Evolutionary conservation across 2,797 vertebrate species (phyloP).

Genomic region (Lycodopsis pacificus): DNA sequence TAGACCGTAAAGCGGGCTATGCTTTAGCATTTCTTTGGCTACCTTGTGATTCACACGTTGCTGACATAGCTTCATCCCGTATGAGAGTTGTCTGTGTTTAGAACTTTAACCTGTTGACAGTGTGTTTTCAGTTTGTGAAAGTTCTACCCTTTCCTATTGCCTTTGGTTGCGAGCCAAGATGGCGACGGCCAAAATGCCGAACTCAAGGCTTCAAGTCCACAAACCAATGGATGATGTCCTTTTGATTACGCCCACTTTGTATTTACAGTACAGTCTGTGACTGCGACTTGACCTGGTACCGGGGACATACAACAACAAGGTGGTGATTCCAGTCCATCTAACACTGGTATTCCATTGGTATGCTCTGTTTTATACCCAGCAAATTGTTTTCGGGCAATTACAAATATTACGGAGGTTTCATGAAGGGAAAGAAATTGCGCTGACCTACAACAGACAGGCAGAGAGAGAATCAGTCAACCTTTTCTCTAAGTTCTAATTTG

Average conservation of each 20-base stretch:
- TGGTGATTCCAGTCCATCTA: neutral
- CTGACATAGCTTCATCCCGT: no score
- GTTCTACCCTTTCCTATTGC: no score
- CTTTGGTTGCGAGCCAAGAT: no score
- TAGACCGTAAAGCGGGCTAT: no score
- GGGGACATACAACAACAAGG: neutral
- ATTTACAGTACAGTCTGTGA: neutral
- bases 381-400: neutral
- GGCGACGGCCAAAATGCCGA: no score
- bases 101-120: no score
- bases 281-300: no score
- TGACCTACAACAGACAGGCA: neutral
- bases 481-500: slow-evolving; percentile 46
- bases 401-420: neutral
- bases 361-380: no score
- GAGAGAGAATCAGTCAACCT: slow-evolving; percentile 22
- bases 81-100: no score
- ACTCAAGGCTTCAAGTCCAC: no score
- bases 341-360: neutral
- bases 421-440: neutral
- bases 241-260: no score
- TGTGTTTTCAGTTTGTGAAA: no score
- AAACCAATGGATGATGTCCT: neutral
- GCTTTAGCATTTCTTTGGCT: neutral
- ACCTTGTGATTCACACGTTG: neutral